These are phyloP conservation scores for Lagodon rhomboides DNA, from an alignment of 2,797 vertebrate species.

Conservation along the genomic window DNA sequence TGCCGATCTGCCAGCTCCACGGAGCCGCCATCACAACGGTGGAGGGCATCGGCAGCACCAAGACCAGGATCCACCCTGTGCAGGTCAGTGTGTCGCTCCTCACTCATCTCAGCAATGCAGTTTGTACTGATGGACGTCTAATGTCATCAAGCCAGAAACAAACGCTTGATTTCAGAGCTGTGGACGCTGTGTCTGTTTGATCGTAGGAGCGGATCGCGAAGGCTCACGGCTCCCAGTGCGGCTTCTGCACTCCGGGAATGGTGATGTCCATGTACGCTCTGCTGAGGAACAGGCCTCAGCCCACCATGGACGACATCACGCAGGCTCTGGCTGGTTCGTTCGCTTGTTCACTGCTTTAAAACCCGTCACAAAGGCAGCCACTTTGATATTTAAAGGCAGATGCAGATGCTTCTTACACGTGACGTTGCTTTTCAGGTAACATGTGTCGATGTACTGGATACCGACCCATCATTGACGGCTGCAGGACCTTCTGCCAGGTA, in stretches of 20 bases:
- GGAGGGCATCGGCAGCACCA: slow-evolving; percentile 90
- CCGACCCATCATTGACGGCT: slow-evolving; percentile 85
- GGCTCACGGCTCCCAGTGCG: slow-evolving; percentile 93
- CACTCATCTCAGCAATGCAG: neutral
- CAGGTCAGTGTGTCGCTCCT: slow-evolving; percentile 78
- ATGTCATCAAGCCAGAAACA: neutral
- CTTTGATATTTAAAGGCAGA: neutral
- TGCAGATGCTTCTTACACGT: neutral
- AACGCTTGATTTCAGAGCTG: accelerated
- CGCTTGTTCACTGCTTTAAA: neutral
- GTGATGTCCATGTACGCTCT: slow-evolving; percentile 95
- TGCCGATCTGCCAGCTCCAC: slow-evolving; percentile 88
- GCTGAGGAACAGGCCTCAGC: slow-evolving; percentile 88
- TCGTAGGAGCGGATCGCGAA: slow-evolving; percentile 91
- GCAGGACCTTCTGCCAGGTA: slow-evolving; percentile 84
- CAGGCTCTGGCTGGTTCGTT: slow-evolving; percentile 85
- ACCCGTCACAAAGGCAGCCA: neutral
- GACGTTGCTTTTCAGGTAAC: slow-evolving; percentile 75
- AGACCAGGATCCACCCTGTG: slow-evolving; percentile 87
- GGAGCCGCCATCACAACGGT: slow-evolving; percentile 89
- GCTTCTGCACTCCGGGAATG: slow-evolving; percentile 95
- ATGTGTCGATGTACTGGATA: slow-evolving; percentile 87
- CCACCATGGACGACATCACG: slow-evolving; percentile 86
- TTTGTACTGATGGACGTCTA: neutral
- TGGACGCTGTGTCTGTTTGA: slow-evolving; percentile 12